Base-by-base conservation (phyloP, 1,140 invertebrate species). In the Pinna nobilis region DNA sequence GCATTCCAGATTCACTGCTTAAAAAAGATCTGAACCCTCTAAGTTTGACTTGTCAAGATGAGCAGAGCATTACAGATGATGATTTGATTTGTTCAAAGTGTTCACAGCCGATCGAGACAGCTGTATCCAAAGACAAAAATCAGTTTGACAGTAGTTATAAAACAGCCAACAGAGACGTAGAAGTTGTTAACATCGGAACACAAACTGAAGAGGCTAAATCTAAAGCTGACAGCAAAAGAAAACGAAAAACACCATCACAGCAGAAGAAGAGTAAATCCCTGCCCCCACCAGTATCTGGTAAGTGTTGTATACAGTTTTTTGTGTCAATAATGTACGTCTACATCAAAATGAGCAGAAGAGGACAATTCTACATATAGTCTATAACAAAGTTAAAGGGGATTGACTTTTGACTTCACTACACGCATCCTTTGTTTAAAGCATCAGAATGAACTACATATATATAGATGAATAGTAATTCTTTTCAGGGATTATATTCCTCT, bases 241-340 rank as follows among this genome's bases (percentile, higher is more conserved):
- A 44, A 41, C n/a, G 59, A 28, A 63, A 63, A 41, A 28, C 59
- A 23, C n/a, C n/a, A 32, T 41, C 33, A 15, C 59, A 63, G 13
- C 59, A 63, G 25, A 63, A 63, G 59, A 63, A 63, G 39, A 30
- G 9, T 35, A 63, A 63, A 18, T 15, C 30, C 7, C 2, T n/a
- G n/a, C n/a, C n/a, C n/a, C n/a, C n/a, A n/a, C n/a, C n/a, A n/a
- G n/a, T n/a, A n/a, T n/a, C n/a, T n/a, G n/a, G n/a, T n/a, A n/a
- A n/a, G n/a, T n/a, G n/a, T n/a, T n/a, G n/a, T n/a, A n/a, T n/a
- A n/a, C n/a, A n/a, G n/a, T n/a, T n/a, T n/a, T n/a, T n/a, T n/a
- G n/a, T n/a, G n/a, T n/a, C n/a, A n/a, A n/a, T n/a, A n/a, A n/a
- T n/a, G n/a, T n/a, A n/a, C n/a, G n/a, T n/a, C n/a, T n/a, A n/a